Percentiles rank a stretch among this genome's conserved stretches.
phyloP scores from a whole-genome alignment of 2,888 invertebrate species.

The Eristalis intricaria region DNA sequence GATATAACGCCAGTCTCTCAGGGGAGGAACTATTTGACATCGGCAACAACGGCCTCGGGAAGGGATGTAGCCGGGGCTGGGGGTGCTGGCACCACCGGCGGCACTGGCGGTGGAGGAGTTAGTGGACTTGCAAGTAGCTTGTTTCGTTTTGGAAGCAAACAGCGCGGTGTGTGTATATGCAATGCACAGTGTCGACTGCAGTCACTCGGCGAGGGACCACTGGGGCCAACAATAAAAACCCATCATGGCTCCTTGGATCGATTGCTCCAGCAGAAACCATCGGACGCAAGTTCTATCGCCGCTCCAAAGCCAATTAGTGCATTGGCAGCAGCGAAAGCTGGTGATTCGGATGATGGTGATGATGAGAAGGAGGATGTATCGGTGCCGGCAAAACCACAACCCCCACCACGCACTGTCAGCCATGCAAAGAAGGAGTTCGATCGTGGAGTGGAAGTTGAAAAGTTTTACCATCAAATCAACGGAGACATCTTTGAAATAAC shows the following conservation, averaged over 20 bases:
- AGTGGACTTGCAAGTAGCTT: constrained; percentile 80
- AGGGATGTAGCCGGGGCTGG: constrained; percentile 80
- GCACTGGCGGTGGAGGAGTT: constrained; percentile 76
- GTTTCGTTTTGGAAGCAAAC: constrained; percentile 80
- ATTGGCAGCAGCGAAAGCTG: constrained; percentile 74
- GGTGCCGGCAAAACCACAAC: constrained; percentile 1
- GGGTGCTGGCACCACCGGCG: constrained; percentile 77
- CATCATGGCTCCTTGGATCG: constrained; percentile 81
- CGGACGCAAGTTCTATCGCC: constrained; percentile 4
- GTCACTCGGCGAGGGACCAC: constrained; percentile 77
- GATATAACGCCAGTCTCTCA: constrained; percentile 81
- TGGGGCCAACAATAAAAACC: constrained; percentile 78
- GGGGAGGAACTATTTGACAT: constrained; percentile 81
- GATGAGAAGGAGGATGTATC: constrained; percentile 75
- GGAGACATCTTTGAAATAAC: constrained; percentile 81
- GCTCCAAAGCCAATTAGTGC: constrained; percentile 77
- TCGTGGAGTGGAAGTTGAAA: constrained; percentile 81
- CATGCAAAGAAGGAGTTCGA: constrained; percentile 78
- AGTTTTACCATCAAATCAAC: constrained; percentile 81
- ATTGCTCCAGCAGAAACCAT: constrained; percentile 77
- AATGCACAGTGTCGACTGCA: constrained; percentile 80
- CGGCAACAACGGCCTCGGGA: constrained; percentile 82
- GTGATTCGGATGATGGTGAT: constrained; percentile 74
- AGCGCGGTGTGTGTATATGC: constrained; percentile 80
- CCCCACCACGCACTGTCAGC: constrained; percentile 74